These are phyloP conservation scores for Philereme transversata DNA, from an alignment of 2,888 invertebrate genomes.

Conservation along the genomic window DNA sequence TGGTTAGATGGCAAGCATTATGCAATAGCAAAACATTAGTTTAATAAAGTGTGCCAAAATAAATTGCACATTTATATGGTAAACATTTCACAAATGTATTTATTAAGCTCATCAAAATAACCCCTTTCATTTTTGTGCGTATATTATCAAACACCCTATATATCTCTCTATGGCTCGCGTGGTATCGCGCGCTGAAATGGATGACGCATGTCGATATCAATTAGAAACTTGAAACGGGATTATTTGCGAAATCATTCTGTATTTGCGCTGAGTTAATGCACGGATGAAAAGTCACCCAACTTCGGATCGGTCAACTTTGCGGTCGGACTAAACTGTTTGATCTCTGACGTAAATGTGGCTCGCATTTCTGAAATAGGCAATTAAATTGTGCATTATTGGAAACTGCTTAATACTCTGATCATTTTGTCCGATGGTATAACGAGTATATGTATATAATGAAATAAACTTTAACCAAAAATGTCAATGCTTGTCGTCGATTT, in stretches of 20 bases:
- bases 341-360: conserved; percentile 11
- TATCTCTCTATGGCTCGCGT: not conserved
- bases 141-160: no score
- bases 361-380: conserved; percentile 15
- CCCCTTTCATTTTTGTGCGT: no score
- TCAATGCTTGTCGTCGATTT: no score
- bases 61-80: no score
- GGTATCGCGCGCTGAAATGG: conserved; percentile 4
- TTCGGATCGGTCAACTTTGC: conserved; percentile 22
- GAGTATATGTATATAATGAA: no score
- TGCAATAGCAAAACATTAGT: no score
- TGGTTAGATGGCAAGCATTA: no score
- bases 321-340: conserved; percentile 17
- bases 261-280: conserved; percentile 21
- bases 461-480: no score
- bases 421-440: not conserved
- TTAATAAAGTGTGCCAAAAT: no score
- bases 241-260: conserved; percentile 12
- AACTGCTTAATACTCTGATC: conserved; percentile 4
- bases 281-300: conserved; percentile 23
- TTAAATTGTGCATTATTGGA: conserved; percentile 22
- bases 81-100: no score
- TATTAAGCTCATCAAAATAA: no score
- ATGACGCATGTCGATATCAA: conserved; percentile 23
- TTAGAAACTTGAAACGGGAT: conserved; percentile 21